Percentiles rank a stretch among this genome's conserved stretches.
Evolutionary conservation across 2,797 vertebrate genomes (phyloP).

Genomic region (Rousettus madagascariensis): DNA sequence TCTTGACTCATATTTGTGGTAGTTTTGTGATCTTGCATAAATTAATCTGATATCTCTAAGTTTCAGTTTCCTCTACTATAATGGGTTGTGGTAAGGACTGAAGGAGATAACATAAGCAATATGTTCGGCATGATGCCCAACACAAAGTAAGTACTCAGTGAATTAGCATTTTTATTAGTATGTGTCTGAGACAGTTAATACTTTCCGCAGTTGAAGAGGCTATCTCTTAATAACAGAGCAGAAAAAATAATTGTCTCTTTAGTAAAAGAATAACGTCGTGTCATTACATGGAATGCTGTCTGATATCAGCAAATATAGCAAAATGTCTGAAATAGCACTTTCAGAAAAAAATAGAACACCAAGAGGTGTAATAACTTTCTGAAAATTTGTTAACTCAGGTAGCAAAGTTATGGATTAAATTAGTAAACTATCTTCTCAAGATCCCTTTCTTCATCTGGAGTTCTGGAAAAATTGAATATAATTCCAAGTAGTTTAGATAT

Average conservation of each 20-base stretch:
- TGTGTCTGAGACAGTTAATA: neutral
- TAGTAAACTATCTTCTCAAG: neutral
- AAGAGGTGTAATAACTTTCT: neutral
- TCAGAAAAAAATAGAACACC: neutral
- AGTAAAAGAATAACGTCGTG: neutral
- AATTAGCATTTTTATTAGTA: conserved; percentile 1
- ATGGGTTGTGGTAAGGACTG: neutral
- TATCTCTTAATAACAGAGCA: neutral
- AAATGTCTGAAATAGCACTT: neutral
- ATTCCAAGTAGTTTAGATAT: neutral
- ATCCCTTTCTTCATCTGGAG: neutral
- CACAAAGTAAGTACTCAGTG: neutral
- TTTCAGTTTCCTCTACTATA: neutral
- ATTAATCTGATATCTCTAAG: neutral
- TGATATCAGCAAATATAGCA: neutral
- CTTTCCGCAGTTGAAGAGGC: neutral
- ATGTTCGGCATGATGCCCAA: neutral
- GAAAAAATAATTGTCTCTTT: neutral
- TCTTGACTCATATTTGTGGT: neutral
- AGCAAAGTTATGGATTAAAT: neutral
- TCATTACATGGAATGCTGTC: neutral
- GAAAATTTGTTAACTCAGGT: neutral
- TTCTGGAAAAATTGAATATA: neutral
- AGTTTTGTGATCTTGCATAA: neutral
- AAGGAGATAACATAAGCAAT: neutral